Base-by-base conservation (phyloP, 2,113 vertebrate genomes). In the Geothlypis trichas region DNA sequence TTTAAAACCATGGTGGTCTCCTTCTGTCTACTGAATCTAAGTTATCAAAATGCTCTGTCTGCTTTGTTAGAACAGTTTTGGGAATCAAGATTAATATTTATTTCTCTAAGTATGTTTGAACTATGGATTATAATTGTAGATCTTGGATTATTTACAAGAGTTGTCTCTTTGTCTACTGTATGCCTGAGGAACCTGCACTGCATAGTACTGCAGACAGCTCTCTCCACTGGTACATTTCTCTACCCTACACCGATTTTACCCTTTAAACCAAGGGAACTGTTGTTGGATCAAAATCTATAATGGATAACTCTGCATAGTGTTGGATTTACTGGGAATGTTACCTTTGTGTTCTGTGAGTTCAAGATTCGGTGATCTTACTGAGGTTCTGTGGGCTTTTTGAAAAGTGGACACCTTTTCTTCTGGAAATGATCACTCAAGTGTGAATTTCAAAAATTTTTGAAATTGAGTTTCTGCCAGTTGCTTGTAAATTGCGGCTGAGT, bases 271-370 rank as follows among this genome's bases (percentile, higher is more conserved):
- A 28, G 21, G 59, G 4, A 78, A 24, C 58, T 22, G 17, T 30
- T 84, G 30, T 37, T 87, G 17, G 16, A n/a, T 84, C 66, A 42
- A 63, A 83, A n/a, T 30, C 33, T 39, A 0, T 9, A 47, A 18
- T 14, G 8, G 31, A 1, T 58, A 63, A n/a, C 33, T 55, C 21
- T 82, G 15, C 0, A 0, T 9, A 47, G 33, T 22, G 11, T 68
- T 49, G 23, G 28, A 11, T 68, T 71, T 54, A 37, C 42, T 44
- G 33, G 28, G 20, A 46, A 39, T 6, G 23, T 49, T 80, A 74
- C 15, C 7, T 84, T 65, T 55, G 49, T 55, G 31, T 85, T 73
- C 46, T 66, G n/a, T 0, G 2, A 66, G 75, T 17, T 58, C 6
- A 16, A 21, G 52, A 26, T 44, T 76, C 2, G 2, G 10, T 33